A percentile compares a stretch with the other conserved stretches of the same genome.
These are phyloP conservation scores for Scaeva pyrastri DNA, from an alignment of 2,888 invertebrate genomes.

Conservation along the genomic window DNA sequence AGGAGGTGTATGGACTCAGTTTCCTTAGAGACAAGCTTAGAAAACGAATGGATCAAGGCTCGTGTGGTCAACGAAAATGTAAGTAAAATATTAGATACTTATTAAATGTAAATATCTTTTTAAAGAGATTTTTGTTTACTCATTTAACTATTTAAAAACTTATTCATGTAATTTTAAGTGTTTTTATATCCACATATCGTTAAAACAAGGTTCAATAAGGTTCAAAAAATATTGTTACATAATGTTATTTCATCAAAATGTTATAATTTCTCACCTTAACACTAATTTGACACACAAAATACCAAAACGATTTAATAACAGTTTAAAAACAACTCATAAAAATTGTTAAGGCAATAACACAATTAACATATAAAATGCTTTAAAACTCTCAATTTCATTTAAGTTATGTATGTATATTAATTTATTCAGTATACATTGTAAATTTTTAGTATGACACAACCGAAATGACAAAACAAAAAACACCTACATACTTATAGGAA, in stretches of 20 bases:
- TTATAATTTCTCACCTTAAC: not conserved
- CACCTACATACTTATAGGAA: conserved; percentile 4
- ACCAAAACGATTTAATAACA: not conserved
- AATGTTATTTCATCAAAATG: not conserved
- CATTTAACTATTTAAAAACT: too few relatives aligned
- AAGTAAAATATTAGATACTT: conserved; percentile 79
- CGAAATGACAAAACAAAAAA: conserved; percentile 14
- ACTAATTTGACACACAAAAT: not conserved
- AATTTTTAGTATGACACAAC: conserved; percentile 18
- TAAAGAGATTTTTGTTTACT: too few relatives aligned
- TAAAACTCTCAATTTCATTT: conserved; percentile 34
- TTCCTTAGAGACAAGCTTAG: conserved; percentile 92
- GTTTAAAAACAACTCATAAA: not conserved
- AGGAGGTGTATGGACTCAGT: conserved; percentile 96
- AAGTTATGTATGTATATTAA: too few relatives aligned
- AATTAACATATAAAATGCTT: not conserved
- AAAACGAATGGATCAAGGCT: conserved; percentile 94
- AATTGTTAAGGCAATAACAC: not conserved
- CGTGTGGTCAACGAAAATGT: conserved; percentile 91
- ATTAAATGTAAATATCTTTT: too few relatives aligned
- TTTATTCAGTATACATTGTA: conserved; percentile 23
- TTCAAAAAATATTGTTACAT: conserved; percentile 6
- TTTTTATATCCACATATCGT: too few relatives aligned
- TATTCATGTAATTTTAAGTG: too few relatives aligned
- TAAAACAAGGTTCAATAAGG: too few relatives aligned